These are phyloP conservation scores for Hemistola chrysoprasaria DNA, from an alignment of 2,888 invertebrate genomes.

Conservation along the genomic window DNA sequence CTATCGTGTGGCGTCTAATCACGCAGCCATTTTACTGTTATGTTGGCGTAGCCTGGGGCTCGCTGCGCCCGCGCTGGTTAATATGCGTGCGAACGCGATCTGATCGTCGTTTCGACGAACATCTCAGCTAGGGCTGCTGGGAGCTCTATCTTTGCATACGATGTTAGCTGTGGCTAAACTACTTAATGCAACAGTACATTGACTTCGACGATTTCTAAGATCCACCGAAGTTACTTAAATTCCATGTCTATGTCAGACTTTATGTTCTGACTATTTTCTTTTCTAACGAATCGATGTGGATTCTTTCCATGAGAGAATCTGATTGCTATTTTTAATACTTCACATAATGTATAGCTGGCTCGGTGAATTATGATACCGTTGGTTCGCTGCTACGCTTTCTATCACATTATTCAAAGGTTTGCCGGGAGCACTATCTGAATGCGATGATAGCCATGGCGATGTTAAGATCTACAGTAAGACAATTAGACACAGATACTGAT, in stretches of 20 bases:
- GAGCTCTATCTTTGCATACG: constrained; percentile 44
- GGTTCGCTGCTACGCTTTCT: no score
- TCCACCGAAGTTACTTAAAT: no score
- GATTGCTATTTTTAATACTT: no score
- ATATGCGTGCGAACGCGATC: constrained; percentile 80
- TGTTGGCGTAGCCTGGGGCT: constrained; percentile 64
- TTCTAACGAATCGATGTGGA: no score
- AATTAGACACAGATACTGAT: no score
- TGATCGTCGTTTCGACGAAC: constrained; percentile 55
- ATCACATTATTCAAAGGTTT: no score
- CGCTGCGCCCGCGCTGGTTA: constrained; percentile 47
- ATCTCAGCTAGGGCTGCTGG: constrained; percentile 41
- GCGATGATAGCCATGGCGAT: constrained; percentile 49
- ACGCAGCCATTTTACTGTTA: constrained; percentile 73
- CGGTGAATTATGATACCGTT: no score
- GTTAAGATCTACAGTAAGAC: constrained; percentile 27
- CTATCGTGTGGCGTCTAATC: constrained; percentile 81
- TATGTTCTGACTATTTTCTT: no score
- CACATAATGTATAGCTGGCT: no score
- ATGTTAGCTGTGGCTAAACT: constrained; percentile 45
- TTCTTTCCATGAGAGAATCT: no score
- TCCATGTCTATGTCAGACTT: no score
- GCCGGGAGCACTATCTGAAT: constrained; percentile 25
- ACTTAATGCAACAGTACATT: background rate
- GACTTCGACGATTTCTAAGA: background rate